Evolutionary conservation across 2,888 invertebrate species (phyloP).

Genomic region (Oscheius sp.): DNA sequence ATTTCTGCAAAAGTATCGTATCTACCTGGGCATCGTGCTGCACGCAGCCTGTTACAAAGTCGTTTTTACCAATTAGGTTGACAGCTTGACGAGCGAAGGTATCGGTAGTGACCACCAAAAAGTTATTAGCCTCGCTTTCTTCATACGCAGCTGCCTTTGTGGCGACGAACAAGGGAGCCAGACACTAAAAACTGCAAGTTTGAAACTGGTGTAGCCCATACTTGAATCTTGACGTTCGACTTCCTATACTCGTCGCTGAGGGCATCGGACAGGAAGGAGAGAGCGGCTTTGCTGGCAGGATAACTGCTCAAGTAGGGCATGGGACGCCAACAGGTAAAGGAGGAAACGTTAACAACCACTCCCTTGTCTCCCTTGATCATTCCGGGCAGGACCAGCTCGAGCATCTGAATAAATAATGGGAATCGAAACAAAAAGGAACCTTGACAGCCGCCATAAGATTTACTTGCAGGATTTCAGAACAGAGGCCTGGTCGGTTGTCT

Average conservation of each 20-base stretch:
- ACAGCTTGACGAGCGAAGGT: slow-evolving; percentile 69
- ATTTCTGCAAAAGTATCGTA: neutral
- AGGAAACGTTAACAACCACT: slow-evolving; percentile 69
- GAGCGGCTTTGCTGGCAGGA: slow-evolving; percentile 70
- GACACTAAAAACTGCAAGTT: slow-evolving; percentile 54
- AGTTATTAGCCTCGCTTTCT: slow-evolving; percentile 65
- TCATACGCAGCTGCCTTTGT: slow-evolving; percentile 72
- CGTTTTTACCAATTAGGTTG: slow-evolving; percentile 61
- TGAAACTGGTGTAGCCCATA: slow-evolving; percentile 19
- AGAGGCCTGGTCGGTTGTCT: slow-evolving; percentile 62
- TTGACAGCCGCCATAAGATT: slow-evolving; percentile 67
- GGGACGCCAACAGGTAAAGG: slow-evolving; percentile 72
- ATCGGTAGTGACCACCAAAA: slow-evolving; percentile 68
- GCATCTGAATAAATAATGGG: slow-evolving; percentile 59
- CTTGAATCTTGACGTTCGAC: slow-evolving; percentile 66
- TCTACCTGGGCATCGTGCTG: slow-evolving; percentile 68
- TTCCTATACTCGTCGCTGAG: slow-evolving; percentile 67
- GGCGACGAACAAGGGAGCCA: slow-evolving; percentile 70
- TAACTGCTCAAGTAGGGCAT: slow-evolving; percentile 71
- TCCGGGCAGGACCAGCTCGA: slow-evolving; percentile 67
- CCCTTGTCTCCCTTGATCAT: slow-evolving; percentile 69
- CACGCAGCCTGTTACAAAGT: slow-evolving; percentile 68
- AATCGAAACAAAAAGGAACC: slow-evolving; percentile 38
- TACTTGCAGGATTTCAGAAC: slow-evolving; percentile 69
- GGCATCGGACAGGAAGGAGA: slow-evolving; percentile 69